Conservation (phyloP, 2,797 vertebrate genomes). For the Gadopsis bispinosus region DNA sequence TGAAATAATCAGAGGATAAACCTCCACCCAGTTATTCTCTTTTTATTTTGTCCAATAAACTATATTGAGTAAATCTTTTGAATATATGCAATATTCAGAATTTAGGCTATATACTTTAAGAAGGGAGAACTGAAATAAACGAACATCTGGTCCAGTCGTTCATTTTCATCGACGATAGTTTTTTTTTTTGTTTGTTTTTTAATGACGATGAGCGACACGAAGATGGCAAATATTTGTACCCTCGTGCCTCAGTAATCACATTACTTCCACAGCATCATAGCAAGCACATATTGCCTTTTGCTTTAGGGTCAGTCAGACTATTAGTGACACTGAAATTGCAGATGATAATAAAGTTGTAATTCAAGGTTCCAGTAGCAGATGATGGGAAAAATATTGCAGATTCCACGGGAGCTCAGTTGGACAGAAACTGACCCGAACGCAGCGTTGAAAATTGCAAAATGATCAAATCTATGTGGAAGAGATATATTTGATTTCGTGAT, state of each 20-base stretch:
- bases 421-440: neutral
- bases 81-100: neutral
- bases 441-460: neutral
- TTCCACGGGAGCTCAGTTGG: neutral
- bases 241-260: neutral
- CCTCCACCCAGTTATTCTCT: accelerated
- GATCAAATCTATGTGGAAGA: no score
- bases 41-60: neutral
- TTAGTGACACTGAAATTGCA: neutral
- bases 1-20: neutral
- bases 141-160: neutral
- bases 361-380: neutral
- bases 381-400: neutral
- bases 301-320: neutral
- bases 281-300: neutral
- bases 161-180: neutral
- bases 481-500: neutral
- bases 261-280: neutral
- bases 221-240: neutral
- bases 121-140: neutral
- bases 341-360: neutral
- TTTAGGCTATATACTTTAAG: neutral
- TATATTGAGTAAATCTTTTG: neutral
- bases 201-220: neutral
- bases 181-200: neutral